Conservation (phyloP, 1,140 invertebrate species). For the Harpegnathos saltator region DNA sequence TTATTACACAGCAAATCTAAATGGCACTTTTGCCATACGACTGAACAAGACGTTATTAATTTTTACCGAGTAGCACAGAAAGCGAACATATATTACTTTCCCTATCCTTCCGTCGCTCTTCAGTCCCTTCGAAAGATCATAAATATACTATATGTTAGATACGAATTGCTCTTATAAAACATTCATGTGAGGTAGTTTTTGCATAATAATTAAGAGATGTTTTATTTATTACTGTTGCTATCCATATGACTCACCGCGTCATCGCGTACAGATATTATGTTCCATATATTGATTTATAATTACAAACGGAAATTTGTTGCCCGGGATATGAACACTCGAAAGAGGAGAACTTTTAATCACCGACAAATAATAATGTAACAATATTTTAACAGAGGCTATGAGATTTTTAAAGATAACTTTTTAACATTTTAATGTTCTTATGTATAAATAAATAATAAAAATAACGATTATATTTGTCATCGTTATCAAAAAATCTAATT, state of each 20-base stretch:
- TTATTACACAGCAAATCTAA: not conserved
- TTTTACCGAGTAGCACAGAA: not conserved
- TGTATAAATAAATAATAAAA: too few relatives aligned
- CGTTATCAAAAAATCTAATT: too few relatives aligned
- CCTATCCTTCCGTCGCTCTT: too few relatives aligned
- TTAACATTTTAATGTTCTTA: too few relatives aligned
- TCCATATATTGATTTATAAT: constrained; percentile 1
- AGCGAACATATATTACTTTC: not conserved
- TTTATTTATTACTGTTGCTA: constrained; percentile 20
- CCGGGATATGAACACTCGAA: not conserved
- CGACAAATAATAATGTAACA: not conserved
- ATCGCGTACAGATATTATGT: not conserved
- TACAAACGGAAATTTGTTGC: too few relatives aligned
- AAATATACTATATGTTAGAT: not conserved
- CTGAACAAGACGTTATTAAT: not conserved
- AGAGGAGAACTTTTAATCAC: not conserved
- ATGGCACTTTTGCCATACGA: constrained; percentile 16
- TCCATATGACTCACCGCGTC: not conserved
- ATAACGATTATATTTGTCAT: too few relatives aligned
- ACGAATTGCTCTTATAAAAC: not conserved
- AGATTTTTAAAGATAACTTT: too few relatives aligned
- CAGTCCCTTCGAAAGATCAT: not conserved
- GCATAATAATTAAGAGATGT: not conserved
- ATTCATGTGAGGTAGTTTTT: constrained; percentile 9
- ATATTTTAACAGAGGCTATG: not conserved